Evolutionary conservation across 2,888 invertebrate genomes (phyloP), one percentile per base, ranked within the genome.

Genomic region (Onthophagus sagittarius): DNA sequence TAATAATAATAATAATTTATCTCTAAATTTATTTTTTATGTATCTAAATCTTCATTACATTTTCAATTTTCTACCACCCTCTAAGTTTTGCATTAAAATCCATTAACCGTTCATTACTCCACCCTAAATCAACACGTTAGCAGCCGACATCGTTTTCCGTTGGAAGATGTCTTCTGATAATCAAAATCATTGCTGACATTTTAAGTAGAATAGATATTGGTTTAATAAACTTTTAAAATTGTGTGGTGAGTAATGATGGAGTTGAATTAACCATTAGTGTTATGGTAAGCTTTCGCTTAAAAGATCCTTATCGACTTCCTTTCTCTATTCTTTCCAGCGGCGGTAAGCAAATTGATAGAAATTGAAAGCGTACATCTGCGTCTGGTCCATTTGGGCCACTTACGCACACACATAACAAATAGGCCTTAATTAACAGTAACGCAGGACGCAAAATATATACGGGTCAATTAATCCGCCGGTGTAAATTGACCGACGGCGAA

Each of bases 391-490:
- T 67, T 15, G 9, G 67, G 67, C 31, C 67, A 67, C 23, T 23
- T 32, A 67, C 67, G 32, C 67, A 67, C 31, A 23, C 64, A 32
- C 23, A 67, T 32, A 67, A 67, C 32, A 23, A 67, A 67, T n/a
- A 23, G 32, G 23, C 31, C 13, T 31, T 67, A 67, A 67, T 67
- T 67, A 67, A 23, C 67, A 67, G 31, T 67, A 53, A 67, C 67
- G 67, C 67, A 67, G 39, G 39, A 67, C 67, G 15, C 67, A 31
- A 67, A 67, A 67, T 53, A 67, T 67, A 67, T 67, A 67, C 32
- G 31, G 67, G 23, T 23, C 67, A 67, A 67, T 67, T 67, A 67
- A 67, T 67, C 32, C 67, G 67, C 32, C 31, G 32, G 67, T 67
- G 67, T 67, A 32, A 67, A 67, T 23, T 67, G 15, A 64, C 64